A percentile compares a stretch with the other conserved stretches of the same genome.
These are phyloP conservation scores for Ferrisia virgata DNA, from an alignment of 2,888 invertebrate genomes.

Conservation along the genomic window DNA sequence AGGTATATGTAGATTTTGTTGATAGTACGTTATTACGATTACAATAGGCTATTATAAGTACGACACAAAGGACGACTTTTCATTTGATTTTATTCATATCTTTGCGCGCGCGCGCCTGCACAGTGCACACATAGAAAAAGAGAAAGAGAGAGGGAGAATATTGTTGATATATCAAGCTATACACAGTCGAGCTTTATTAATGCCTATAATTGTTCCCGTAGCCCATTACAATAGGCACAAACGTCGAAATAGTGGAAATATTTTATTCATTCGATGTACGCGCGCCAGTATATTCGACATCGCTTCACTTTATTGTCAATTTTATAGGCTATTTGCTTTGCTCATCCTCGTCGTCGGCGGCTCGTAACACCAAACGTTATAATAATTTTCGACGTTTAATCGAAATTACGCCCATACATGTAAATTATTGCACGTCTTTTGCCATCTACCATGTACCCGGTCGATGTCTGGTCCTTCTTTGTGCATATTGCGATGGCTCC, in stretches of 20 bases:
- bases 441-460: no score
- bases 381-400: background rate
- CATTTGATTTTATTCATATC: background rate
- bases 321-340: background rate
- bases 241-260: background rate
- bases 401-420: background rate
- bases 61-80: background rate
- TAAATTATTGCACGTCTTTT: background rate
- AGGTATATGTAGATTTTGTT: background rate
- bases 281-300: background rate
- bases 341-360: background rate
- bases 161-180: background rate
- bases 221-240: background rate
- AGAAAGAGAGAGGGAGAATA: background rate
- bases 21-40: background rate
- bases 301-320: background rate
- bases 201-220: background rate
- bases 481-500: no score
- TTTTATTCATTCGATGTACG: background rate
- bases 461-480: no score
- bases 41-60: background rate
- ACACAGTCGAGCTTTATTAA: background rate
- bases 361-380: background rate
- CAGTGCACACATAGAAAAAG: no score
- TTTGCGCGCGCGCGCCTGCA: background rate